phyloP scores from a whole-genome alignment of 2,113 vertebrate species.

The Bungarus multicinctus region DNA sequence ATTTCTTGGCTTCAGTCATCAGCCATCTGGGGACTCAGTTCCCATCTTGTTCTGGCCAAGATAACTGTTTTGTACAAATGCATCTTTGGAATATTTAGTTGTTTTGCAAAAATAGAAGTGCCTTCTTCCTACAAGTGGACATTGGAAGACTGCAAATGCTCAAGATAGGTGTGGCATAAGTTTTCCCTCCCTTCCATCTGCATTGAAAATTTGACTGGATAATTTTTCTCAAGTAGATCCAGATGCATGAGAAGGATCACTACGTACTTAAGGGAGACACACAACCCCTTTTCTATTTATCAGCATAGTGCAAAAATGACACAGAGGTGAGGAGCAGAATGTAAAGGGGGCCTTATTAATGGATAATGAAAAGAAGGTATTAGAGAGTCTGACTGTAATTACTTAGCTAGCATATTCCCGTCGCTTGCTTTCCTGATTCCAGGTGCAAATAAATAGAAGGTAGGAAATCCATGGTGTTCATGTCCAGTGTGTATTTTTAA shows the following conservation, averaged over 20 bases:
- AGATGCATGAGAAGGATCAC: neutral
- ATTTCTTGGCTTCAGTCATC: neutral
- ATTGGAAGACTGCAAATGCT: neutral
- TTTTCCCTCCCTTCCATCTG: neutral
- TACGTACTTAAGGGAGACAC: neutral
- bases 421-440: constrained; percentile 32
- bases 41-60: neutral
- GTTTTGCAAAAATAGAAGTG: neutral
- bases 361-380: neutral
- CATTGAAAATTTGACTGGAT: neutral
- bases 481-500: neutral
- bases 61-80: neutral
- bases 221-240: neutral
- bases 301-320: neutral
- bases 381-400: constrained; percentile 12
- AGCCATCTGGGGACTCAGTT: neutral
- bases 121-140: neutral
- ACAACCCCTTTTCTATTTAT: neutral
- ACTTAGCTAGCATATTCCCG: constrained; percentile 48
- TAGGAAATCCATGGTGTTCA: constrained; percentile 7
- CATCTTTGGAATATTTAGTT: neutral
- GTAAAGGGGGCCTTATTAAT: neutral
- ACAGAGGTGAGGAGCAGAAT: neutral
- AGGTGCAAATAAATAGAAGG: constrained; percentile 17
- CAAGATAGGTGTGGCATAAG: neutral